phyloP scores from a whole-genome alignment of 2,113 vertebrate genomes.

The Noctilio leporinus region DNA sequence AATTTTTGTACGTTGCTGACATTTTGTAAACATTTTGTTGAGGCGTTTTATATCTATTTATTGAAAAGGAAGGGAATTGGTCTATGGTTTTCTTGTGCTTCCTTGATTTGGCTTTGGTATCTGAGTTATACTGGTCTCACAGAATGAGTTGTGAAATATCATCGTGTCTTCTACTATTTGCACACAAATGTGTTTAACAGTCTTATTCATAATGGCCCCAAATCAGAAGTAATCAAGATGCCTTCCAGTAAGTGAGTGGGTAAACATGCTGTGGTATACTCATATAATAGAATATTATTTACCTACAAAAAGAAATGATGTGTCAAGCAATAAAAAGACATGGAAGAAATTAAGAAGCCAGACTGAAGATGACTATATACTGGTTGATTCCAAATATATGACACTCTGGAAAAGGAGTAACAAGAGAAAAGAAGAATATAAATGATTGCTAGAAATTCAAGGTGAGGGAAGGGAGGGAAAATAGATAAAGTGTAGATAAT shows the following conservation, averaged over 20 bases:
- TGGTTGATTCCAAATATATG: neutral
- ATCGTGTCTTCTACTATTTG: neutral
- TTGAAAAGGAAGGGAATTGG: neutral
- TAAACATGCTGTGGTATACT: neutral
- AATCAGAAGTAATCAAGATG: too few species aligned
- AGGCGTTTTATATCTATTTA: neutral
- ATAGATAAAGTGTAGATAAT: neutral
- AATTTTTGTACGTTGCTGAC: neutral
- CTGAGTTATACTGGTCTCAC: neutral
- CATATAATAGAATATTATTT: neutral
- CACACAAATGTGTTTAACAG: neutral
- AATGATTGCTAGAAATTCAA: neutral
- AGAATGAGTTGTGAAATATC: neutral
- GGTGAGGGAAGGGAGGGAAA: neutral
- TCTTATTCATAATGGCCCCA: too few species aligned
- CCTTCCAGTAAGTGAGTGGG: too few species aligned
- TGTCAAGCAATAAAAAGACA: neutral
- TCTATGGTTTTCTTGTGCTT: neutral
- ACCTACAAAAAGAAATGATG: neutral
- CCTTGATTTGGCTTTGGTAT: neutral
- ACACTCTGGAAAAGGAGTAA: neutral
- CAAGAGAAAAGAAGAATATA: neutral
- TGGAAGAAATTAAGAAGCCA: neutral
- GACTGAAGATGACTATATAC: neutral
- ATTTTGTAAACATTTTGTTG: neutral